Evolutionary conservation across 2,888 invertebrate genomes (phyloP), one percentile per base, ranked within the genome.

Genomic region (Chymomyza procnemis): DNA sequence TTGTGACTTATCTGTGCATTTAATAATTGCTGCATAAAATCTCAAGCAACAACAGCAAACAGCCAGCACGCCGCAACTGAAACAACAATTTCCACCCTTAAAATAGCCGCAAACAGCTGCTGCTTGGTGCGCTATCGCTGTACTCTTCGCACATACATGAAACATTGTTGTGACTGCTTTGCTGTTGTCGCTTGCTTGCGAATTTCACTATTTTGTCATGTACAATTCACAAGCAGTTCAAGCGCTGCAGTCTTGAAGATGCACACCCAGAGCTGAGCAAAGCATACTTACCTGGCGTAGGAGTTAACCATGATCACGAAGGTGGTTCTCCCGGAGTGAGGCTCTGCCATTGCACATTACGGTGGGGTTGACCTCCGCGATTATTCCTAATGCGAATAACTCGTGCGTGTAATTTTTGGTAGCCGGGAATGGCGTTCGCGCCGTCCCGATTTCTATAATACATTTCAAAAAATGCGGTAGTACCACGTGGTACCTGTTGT

Each of bases 381-480:
- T 83, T 83, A 82, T 85, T 85, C 85, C 85, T 85, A 82, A 81
- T 81, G 80, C 78, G 82, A 80, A 80, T 83, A 81, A 81, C 82
- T 83, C 77, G 83, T 80, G 80, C 83, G 78, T 84, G 80, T 74
- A 76, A 85, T 82, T 82, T 82, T 85, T 85, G 78, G 74, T 82
- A 82, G 81, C 81, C 84, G 84, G 84, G 79, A 81, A 84, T 79
- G 74, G 84, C 78, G 79, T 78, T 84, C 78, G 83, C 80, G 83
- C 79, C 83, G 79, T 80, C 78, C 80, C 77, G 79, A 80, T 70
- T 21, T 77, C 0, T 54, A 3, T 1, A 67, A 80, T 83, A 22
- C 1, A 78, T 79, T n/a, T 8, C 1, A 55, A 61, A 12, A n/a
- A n/a, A n/a, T n/a, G n/a, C n/a, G n/a, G n/a, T n/a, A n/a, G n/a